Evolutionary conservation across 2,797 vertebrate genomes (phyloP), one percentile per base, ranked within the genome.

Genomic region (Xyrichtys novacula): DNA sequence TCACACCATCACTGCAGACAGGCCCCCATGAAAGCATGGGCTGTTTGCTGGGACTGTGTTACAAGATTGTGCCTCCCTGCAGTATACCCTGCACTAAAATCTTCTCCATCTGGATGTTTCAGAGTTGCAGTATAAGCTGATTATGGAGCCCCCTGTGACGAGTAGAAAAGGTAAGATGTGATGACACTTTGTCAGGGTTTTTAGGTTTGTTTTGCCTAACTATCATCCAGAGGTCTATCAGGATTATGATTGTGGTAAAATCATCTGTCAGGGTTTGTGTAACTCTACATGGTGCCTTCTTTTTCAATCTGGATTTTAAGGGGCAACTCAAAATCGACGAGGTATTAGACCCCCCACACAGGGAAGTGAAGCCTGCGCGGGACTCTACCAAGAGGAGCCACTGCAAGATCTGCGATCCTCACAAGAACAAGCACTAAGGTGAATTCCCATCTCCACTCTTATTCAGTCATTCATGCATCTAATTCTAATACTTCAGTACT

Each of bases 61-160:
- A 64, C 55, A 67, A 43, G 36, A 57, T 23, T 31, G 40, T 60
- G 23, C 44, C 11, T 50, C 65, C 28, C 8, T 56, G 15, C 34
- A 52, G 40, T 38, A 16, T 64, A 44, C 11, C 25, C 11, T 36
- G 39, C 22, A 10, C 65, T 85, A 36, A 70, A 39, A 16, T 20
- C 71, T n/a, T 83, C 19, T 50, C 73, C n/a, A 32, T 80, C 17
- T 88, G 66, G n/a, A 50, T 81, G 57, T 88, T 88, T 49, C 92
- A 96, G 95, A 96, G 75, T 86, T 96, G 80, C 93, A 95, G 65
- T 95, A 95, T 40, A 93, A 88, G 64, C 81, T 96, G 73, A 95
- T 95, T 68, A 96, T 96, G 95, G 93, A 93, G 29, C 83, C 86
- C 55, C 80, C 88, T 22, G 89, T 81, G 49, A 78, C 72, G 0